A percentile compares a stretch with the other conserved stretches of the same genome.
Conservation (phyloP, 2,797 vertebrate genomes). For the Sebastes matsubarae region DNA sequence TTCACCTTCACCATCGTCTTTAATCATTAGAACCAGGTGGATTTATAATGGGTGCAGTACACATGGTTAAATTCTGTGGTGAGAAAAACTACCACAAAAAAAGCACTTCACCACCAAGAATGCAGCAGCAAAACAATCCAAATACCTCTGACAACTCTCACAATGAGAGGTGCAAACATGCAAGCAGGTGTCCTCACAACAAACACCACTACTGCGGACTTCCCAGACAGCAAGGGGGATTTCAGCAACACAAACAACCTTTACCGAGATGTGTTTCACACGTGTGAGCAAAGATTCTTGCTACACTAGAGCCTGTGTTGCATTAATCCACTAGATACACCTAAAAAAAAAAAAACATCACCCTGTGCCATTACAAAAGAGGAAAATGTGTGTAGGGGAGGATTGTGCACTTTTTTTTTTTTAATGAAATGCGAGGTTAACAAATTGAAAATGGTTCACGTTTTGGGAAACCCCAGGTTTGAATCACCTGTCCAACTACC, state of each 20-base stretch:
- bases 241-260: slow-evolving; percentile 34
- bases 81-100: slow-evolving; percentile 16
- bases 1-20: neutral
- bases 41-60: too few relatives aligned
- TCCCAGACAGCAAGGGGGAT: slow-evolving; percentile 66
- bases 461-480: neutral
- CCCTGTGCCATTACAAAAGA: neutral
- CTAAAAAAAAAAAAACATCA: too few relatives aligned
- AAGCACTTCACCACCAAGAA: neutral
- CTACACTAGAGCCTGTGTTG: neutral
- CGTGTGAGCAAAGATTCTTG: neutral
- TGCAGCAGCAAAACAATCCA: neutral
- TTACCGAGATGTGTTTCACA: slow-evolving; percentile 15
- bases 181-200: slow-evolving; percentile 42
- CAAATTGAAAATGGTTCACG: too few relatives aligned
- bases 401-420: too few relatives aligned
- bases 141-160: slow-evolving; percentile 31
- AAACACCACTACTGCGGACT: slow-evolving; percentile 38
- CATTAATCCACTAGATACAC: neutral
- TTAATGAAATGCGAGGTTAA: neutral
- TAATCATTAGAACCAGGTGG: neutral
- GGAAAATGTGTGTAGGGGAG: too few relatives aligned
- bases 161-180: slow-evolving; percentile 45
- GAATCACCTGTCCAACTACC: neutral
- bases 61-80: slow-evolving; percentile 2